A percentile compares a stretch with the other conserved stretches of the same genome.
Conservation (phyloP, 2,113 vertebrate species). For the Probosciger aterrimus region DNA sequence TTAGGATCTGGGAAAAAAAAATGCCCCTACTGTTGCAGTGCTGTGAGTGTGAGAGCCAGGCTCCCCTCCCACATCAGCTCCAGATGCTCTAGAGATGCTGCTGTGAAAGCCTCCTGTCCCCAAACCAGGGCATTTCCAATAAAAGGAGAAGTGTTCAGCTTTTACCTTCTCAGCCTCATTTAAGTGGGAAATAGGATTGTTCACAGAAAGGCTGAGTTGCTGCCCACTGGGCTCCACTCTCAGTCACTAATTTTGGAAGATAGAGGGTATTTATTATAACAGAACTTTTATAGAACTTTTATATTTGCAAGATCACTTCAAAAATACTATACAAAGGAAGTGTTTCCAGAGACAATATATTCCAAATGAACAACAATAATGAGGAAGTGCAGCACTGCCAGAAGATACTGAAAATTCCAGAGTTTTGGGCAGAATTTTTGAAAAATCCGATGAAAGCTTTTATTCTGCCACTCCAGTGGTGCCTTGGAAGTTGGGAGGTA, state of each 20-base stretch:
- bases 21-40: not conserved
- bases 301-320: not conserved
- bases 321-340: not conserved
- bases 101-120: not conserved
- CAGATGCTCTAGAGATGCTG: not conserved
- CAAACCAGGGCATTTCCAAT: not conserved
- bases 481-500: not conserved
- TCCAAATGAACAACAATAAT: not conserved
- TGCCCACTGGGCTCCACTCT: not conserved
- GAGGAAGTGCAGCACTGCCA: not conserved
- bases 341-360: accelerated
- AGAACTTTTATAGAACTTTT: not conserved
- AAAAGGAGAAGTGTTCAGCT: not conserved
- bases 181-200: not conserved
- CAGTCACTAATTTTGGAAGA: not conserved
- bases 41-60: not conserved
- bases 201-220: not conserved
- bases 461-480: not conserved
- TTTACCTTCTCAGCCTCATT: not conserved
- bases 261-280: not conserved
- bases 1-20: not conserved
- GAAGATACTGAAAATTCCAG: not conserved
- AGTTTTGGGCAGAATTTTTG: not conserved
- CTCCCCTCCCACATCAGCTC: not conserved
- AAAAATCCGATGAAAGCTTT: not conserved